Base-by-base conservation (phyloP, 2,888 invertebrate genomes). In the Lycophotia porphyrea region DNA sequence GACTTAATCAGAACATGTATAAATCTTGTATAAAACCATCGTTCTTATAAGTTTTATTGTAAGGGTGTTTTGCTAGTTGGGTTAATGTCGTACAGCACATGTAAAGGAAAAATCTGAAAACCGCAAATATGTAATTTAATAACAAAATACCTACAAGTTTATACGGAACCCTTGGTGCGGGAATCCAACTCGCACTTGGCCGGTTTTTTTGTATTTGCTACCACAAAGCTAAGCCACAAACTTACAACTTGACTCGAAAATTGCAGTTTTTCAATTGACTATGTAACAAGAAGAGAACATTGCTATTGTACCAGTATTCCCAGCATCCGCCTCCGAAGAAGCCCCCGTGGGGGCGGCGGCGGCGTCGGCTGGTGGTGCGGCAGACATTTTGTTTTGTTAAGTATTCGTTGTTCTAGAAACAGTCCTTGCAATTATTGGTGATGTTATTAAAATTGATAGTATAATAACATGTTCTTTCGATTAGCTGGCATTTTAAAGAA, bases 401-500 rank as follows among this genome's bases (percentile, higher is more conserved):
- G n/a, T n/a, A 61, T 76, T 70, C 61, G 58, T 76, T 78, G 81
- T 81, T 75, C 36, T 84, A 89, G 91, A 93, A 93, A 93, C 94
- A 93, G 94, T 91, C 93, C 92, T 91, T 89, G 78, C 80, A 83
- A 70, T 55, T 52, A 67, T 49, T 74, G 34, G 36, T 71, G 55
- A 36, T 85, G 70, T 77, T 82, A 78, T 65, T 82, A 36, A 71
- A 71, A 82, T 66, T 77, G 44, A 65, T 69, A 34, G 55, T 76
- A 74, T 75, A 78, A 31, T 64, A 78, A 52, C 55, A 55, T 71
- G 68, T 74, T 81, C 82, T 84, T 84, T 77, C 74, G 81, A 81
- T 85, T 80, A 84, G 88, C 84, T 89, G 90, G 90, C 91, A 93
- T 93, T 93, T 92, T 92, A 88, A 78, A 90, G 90, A 92, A 91